Evolutionary conservation across 2,797 vertebrate species (phyloP).

Genomic region (Petrocephalus schoutedeni): DNA sequence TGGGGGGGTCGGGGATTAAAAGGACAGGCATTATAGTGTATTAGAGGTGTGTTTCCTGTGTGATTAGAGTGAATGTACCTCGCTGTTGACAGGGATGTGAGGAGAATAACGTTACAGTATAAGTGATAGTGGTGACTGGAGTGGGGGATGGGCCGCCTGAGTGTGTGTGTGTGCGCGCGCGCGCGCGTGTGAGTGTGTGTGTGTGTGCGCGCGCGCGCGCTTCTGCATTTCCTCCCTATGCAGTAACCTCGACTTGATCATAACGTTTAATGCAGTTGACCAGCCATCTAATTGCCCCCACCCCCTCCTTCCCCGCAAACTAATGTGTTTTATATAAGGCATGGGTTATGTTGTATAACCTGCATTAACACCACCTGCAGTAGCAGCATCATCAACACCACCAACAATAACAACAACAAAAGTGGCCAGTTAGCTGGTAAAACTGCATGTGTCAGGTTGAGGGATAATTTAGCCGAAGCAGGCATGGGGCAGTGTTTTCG

Average conservation of each 20-base stretch:
- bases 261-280: neutral
- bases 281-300: neutral
- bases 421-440: constrained; percentile 20
- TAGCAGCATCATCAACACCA: neutral
- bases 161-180: constrained; percentile 9
- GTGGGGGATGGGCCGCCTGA: constrained; percentile 5
- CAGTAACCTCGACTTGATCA: neutral
- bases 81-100: constrained; percentile 12
- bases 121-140: constrained; percentile 15
- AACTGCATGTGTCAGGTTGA: constrained; percentile 3
- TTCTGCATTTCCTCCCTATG: constrained; percentile 28
- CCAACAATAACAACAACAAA: neutral
- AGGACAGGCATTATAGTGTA: constrained; percentile 7
- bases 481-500: neutral
- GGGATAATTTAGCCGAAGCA: neutral
- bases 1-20: neutral
- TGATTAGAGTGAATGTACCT: neutral
- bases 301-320: neutral
- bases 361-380: neutral
- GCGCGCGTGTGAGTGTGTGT: neutral
- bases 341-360: neutral
- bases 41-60: neutral
- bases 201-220: constrained; percentile 36
- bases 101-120: constrained; percentile 12
- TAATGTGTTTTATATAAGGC: constrained; percentile 3